These are phyloP conservation scores for Limnephilus lunatus DNA, from an alignment of 2,888 invertebrate species.

Conservation along the genomic window DNA sequence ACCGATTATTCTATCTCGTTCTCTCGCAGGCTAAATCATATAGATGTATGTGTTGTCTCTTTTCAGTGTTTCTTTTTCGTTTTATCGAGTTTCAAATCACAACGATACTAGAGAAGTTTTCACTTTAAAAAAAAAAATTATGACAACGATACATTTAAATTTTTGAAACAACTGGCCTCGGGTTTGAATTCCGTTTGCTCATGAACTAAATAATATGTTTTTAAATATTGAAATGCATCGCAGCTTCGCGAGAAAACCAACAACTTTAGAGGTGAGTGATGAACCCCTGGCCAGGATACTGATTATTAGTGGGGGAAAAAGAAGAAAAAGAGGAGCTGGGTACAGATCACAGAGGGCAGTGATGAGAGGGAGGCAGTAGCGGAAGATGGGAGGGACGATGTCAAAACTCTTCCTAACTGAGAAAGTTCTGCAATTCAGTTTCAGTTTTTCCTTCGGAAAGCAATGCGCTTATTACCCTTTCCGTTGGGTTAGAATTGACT, in stretches of 20 bases:
- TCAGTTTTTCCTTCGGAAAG: background rate
- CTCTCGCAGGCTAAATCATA: too few relatives aligned
- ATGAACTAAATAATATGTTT: too few relatives aligned
- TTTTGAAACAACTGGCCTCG: too few relatives aligned
- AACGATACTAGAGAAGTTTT: too few relatives aligned
- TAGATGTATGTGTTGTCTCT: too few relatives aligned
- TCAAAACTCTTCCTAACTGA: background rate
- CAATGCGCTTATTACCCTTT: background rate
- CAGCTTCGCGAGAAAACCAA: background rate
- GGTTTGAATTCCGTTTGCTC: background rate
- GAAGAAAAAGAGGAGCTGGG: background rate
- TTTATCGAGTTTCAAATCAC: too few relatives aligned
- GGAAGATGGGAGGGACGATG: background rate
- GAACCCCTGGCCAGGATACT: background rate
- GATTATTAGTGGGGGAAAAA: background rate
- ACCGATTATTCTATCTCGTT: too few relatives aligned
- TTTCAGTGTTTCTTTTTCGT: too few relatives aligned
- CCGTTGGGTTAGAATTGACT: background rate
- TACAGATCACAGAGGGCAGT: background rate
- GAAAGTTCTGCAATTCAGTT: background rate
- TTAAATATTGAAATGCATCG: background rate
- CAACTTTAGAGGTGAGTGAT: background rate
- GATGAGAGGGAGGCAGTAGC: background rate
- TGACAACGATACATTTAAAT: too few relatives aligned
- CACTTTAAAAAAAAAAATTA: too few relatives aligned